These are phyloP conservation scores for Apocheima hispidaria DNA, from an alignment of 2,888 invertebrate genomes.

Conservation along the genomic window DNA sequence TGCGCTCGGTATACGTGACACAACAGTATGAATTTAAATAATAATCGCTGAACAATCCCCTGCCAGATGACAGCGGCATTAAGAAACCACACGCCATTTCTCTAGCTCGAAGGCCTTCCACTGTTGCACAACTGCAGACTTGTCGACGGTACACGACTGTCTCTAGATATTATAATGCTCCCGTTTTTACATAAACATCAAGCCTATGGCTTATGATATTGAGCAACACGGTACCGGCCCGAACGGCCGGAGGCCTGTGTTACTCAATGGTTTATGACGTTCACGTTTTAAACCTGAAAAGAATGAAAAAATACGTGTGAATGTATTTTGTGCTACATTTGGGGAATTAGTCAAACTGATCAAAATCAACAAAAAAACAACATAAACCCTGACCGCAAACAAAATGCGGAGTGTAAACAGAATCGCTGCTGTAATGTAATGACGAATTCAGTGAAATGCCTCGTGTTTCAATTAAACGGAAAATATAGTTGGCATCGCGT, in stretches of 20 bases:
- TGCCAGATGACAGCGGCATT: conserved; percentile 71
- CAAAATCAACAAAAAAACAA: conserved; percentile 15
- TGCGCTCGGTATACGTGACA: conserved; percentile 30
- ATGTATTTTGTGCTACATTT: too few relatives aligned
- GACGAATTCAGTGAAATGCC: conserved; percentile 72
- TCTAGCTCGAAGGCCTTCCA: conserved; percentile 79
- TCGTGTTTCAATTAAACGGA: conserved; percentile 76
- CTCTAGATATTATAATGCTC: conserved; percentile 53
- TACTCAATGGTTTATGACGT: too few relatives aligned
- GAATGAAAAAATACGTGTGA: background rate
- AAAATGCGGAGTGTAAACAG: conserved; percentile 65
- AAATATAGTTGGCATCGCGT: conserved; percentile 74
- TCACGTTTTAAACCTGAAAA: background rate
- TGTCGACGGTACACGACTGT: conserved; percentile 49
- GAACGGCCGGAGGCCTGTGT: too few relatives aligned
- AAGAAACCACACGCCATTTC: conserved; percentile 78
- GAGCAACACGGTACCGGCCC: too few relatives aligned
- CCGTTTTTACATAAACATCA: background rate
- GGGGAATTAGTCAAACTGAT: background rate
- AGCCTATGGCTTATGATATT: background rate
- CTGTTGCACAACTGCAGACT: conserved; percentile 69
- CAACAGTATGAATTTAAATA: conserved; percentile 35
- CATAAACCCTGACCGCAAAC: conserved; percentile 55
- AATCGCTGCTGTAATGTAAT: conserved; percentile 63
- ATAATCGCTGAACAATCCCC: conserved; percentile 38